Conservation (phyloP, 2,113 vertebrate genomes). For the Pelecanoides urinatrix region DNA sequence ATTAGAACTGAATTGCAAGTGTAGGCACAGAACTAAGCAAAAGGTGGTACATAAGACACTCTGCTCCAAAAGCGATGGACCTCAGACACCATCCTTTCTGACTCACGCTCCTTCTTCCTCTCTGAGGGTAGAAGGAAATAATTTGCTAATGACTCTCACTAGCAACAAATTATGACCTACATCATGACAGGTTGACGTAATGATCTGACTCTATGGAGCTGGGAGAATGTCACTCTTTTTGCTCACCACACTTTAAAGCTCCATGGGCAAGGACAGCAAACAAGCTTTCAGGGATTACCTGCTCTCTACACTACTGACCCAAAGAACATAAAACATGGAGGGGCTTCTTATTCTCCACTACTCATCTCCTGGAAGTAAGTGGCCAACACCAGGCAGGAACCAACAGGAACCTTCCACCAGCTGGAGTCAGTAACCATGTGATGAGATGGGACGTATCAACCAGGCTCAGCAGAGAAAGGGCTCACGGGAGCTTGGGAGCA, state of each 20-base stretch:
- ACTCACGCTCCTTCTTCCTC: neutral
- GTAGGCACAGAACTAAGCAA: conserved; percentile 7
- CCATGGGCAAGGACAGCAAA: neutral
- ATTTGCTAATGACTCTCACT: neutral
- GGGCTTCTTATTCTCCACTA: neutral
- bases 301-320: neutral
- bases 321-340: neutral
- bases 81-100: conserved; percentile 20
- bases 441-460: neutral
- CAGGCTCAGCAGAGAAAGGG: neutral
- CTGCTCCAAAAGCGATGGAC: neutral
- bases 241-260: neutral
- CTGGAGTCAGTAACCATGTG: neutral
- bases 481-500: neutral
- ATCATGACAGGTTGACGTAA: neutral
- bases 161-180: neutral
- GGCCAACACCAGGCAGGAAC: neutral
- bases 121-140: neutral
- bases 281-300: neutral
- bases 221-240: neutral
- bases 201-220: neutral
- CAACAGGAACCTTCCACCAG: neutral
- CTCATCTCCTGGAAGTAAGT: neutral
- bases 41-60: neutral
- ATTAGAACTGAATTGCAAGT: conserved; percentile 2